Evolutionary conservation across 2,797 vertebrate genomes (phyloP).

Genomic region (Chloroceryle amazona): DNA sequence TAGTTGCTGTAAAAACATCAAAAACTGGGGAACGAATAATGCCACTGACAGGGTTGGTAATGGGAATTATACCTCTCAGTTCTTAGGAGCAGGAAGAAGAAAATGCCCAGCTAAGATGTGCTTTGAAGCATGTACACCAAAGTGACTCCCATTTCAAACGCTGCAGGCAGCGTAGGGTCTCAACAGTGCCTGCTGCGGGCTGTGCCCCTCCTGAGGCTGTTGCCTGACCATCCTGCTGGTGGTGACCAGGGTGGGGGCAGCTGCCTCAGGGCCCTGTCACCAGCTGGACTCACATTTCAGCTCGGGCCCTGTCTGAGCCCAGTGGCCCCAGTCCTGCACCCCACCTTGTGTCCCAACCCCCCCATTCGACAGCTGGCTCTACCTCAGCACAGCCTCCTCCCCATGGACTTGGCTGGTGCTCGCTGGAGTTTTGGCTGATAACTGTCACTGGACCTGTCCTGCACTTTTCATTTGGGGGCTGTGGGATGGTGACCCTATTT

Average conservation of each 20-base stretch:
- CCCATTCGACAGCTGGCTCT: accelerated
- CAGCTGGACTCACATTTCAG: not conserved
- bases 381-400: accelerated
- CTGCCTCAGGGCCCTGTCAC: not conserved
- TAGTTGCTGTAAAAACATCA: not conserved
- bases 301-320: not conserved
- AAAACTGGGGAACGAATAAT: not conserved
- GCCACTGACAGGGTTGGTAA: not conserved
- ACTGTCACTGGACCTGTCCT: accelerated
- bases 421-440: not conserved
- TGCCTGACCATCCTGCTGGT: accelerated
- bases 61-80: not conserved
- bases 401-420: accelerated
- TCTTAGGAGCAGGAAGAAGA: not conserved
- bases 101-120: not conserved
- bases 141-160: not conserved
- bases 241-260: not conserved
- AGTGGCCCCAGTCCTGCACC: accelerated
- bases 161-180: not conserved
- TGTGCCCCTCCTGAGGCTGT: accelerated
- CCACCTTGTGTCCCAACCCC: not conserved
- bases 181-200: accelerated
- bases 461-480: not conserved
- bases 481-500: not conserved
- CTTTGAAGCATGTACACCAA: not conserved